Conservation (phyloP, 2,113 vertebrate species). For the Crotalus horridus region DNA sequence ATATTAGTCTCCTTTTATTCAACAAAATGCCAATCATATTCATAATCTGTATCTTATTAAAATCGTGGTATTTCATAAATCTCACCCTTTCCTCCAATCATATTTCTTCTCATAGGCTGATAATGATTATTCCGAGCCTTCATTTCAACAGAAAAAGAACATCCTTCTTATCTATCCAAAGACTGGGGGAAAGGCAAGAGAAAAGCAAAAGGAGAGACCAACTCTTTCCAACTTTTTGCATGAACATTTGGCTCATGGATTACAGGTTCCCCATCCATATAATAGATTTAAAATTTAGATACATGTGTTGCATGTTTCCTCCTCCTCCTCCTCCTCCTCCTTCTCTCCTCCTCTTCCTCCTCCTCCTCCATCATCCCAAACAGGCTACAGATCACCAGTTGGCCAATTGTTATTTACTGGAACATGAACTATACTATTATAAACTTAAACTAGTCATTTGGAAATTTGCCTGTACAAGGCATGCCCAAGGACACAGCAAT, state of each 20-base stretch:
- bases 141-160: not conserved
- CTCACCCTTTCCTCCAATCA: not conserved
- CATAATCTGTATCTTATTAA: not conserved
- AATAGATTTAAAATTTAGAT: not conserved
- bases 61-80: not conserved
- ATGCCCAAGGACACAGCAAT: not conserved
- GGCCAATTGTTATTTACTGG: not conserved
- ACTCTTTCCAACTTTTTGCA: not conserved
- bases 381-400: not conserved
- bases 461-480: not conserved
- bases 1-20: not conserved
- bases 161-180: not conserved
- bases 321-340: not conserved
- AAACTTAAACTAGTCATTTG: not conserved
- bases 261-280: not conserved
- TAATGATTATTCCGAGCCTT: not conserved
- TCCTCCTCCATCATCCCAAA: not conserved
- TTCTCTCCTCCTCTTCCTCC: too few species aligned
- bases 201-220: not conserved
- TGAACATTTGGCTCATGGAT: not conserved
- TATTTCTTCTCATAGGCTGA: not conserved
- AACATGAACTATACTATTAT: not conserved
- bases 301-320: not conserved
- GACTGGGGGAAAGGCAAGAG: accelerated
- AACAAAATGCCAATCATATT: not conserved